These are phyloP conservation scores for Harpalus rubripes DNA, from an alignment of 2,888 invertebrate genomes.

Conservation along the genomic window DNA sequence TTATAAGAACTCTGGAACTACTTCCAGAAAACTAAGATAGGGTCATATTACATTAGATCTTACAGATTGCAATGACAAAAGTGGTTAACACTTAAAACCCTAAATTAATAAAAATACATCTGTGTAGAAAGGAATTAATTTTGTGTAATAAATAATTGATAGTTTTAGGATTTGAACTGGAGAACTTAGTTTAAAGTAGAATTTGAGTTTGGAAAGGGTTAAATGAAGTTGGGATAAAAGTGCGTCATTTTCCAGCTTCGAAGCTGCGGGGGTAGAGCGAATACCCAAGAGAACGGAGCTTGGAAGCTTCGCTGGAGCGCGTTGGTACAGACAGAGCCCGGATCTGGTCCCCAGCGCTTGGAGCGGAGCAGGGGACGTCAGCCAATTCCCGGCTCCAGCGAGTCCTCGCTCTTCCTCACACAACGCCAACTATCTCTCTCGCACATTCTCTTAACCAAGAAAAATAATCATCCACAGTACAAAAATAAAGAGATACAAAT, in stretches of 20 bases:
- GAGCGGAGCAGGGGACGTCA: conserved; percentile 10
- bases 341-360: conserved; percentile 42
- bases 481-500: not conserved
- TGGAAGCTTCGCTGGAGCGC: conserved; percentile 29
- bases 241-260: conserved; percentile 27
- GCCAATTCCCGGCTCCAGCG: conserved; percentile 59
- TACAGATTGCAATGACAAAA: too few relatives aligned
- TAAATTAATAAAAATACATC: too few relatives aligned
- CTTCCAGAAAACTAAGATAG: too few relatives aligned
- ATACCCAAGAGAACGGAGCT: conserved; percentile 38
- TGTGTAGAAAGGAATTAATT: not conserved
- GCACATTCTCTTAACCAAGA: conserved; percentile 21
- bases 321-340: conserved; percentile 42
- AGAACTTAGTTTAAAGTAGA: conserved; percentile 20
- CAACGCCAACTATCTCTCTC: not conserved
- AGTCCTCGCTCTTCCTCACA: conserved; percentile 29
- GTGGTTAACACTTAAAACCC: too few relatives aligned
- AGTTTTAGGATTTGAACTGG: not conserved
- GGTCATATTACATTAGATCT: too few relatives aligned
- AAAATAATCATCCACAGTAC: conserved; percentile 40
- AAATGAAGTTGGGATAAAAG: conserved; percentile 42
- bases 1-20: too few relatives aligned
- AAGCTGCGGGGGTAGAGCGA: conserved; percentile 20
- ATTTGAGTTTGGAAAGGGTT: conserved; percentile 24
- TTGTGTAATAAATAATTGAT: not conserved